Evolutionary conservation across 2,113 vertebrate species (phyloP).

Genomic region (Axis porcinus): DNA sequence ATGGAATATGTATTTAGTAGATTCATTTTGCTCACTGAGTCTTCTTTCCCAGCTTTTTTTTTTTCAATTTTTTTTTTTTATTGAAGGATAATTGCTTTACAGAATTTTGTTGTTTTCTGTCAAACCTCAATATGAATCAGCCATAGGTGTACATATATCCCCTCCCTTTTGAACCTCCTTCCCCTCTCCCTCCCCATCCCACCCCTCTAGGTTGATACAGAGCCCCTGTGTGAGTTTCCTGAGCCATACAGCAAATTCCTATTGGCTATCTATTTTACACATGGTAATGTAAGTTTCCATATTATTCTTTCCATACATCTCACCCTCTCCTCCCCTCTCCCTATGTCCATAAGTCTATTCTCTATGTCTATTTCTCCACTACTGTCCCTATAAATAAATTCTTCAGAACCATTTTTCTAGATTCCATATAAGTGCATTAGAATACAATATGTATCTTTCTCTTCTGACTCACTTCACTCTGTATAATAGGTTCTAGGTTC

Average conservation of each 20-base stretch:
- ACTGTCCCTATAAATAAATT: too few relatives aligned
- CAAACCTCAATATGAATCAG: not conserved
- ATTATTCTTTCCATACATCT: too few relatives aligned
- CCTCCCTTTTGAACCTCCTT: not conserved
- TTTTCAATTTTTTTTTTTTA: not conserved
- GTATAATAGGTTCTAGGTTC: too few relatives aligned
- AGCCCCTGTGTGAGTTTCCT: not conserved
- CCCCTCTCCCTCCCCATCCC: not conserved
- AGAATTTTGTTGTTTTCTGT: not conserved
- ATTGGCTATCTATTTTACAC: fast-evolving
- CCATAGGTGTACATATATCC: not conserved
- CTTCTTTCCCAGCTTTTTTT: not conserved
- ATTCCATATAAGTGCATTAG: too few relatives aligned
- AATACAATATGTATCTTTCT: too few relatives aligned
- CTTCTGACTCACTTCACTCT: too few relatives aligned
- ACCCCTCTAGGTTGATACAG: not conserved
- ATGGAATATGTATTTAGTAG: not conserved
- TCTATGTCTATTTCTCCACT: too few relatives aligned
- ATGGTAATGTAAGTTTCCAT: too few relatives aligned
- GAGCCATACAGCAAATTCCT: not conserved
- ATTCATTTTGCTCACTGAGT: not conserved
- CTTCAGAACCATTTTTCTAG: too few relatives aligned
- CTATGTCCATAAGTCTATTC: too few relatives aligned
- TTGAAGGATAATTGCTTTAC: not conserved
- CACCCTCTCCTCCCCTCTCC: too few relatives aligned